Conservation (phyloP, 2,888 invertebrate genomes). For the Apomyelois bistriatella region DNA sequence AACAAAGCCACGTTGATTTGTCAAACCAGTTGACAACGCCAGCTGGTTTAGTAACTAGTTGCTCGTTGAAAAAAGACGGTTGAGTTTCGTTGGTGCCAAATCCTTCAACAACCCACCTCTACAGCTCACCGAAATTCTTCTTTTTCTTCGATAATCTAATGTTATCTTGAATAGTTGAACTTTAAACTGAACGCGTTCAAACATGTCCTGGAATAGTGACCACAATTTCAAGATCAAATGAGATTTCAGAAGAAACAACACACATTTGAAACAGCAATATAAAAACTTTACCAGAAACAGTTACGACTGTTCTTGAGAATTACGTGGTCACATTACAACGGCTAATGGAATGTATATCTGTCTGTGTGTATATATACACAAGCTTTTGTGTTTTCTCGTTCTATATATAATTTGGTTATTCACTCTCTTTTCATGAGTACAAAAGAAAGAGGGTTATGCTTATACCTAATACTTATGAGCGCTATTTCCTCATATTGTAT, state of each 20-base stretch:
- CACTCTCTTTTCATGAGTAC: not conserved
- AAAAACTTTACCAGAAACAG: constrained; percentile 34
- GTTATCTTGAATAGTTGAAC: too few species aligned
- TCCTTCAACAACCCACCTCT: too few species aligned
- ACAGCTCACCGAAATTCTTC: too few species aligned
- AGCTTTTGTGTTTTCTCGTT: not conserved
- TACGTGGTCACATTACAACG: constrained; percentile 28
- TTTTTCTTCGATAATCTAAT: too few species aligned
- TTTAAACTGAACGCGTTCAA: too few species aligned
- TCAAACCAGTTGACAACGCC: too few species aligned
- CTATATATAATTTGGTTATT: not conserved
- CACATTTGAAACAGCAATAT: constrained; percentile 38
- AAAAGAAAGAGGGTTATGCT: not conserved
- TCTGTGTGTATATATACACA: not conserved
- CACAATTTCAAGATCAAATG: constrained; percentile 10
- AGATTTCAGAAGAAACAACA: constrained; percentile 36
- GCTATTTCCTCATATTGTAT: not conserved
- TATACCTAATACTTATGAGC: not conserved
- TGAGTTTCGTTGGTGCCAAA: too few species aligned
- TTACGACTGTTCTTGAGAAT: constrained; percentile 25
- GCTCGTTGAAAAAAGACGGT: too few species aligned
- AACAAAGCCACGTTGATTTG: too few species aligned
- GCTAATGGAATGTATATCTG: constrained; percentile 25
- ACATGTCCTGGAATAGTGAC: not conserved
- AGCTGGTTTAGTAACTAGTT: too few species aligned